Base-by-base conservation (phyloP, 2,797 vertebrate genomes). In the Schizopygopsis malacanthus region DNA sequence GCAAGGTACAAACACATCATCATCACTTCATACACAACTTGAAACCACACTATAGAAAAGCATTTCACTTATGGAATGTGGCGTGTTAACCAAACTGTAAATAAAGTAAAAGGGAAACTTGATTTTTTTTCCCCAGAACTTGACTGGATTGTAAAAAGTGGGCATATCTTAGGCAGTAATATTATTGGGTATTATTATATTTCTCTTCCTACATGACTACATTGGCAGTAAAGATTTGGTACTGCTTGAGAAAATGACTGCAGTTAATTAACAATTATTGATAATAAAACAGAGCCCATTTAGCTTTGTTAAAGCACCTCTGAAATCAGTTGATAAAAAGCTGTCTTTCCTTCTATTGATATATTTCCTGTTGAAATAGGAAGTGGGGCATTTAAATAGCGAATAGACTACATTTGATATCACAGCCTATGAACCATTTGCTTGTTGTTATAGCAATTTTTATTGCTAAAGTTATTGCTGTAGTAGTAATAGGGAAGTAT, bases 1-100 rank as follows among this genome's bases (percentile, higher is more conserved):
- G 97, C 78, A 99, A 99, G 96, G 98, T 99, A 94, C 45, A 59
- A 37, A 61, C 45, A 37, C 43, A 71, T 20, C 1, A n/a, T 33
- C 45, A 63, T n/a, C 43, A 39, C 25, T 8, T 52, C 15, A 69
- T 33, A 43, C 12, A 25, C 33, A 69, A 15, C 2, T 33, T 43
- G 4, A 79, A 10, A 61, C 12, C 12, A 56, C 43, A 37, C 43
- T 47, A 11, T 10, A 13, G 20, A 25, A 61, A 78, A 39, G 33
- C 7, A 15, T 59, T 41, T 41, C 52, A 79, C 54, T 79, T 61
- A 1, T 56, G 39, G 15, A 61, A 61, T 15, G 54, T n/a, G 20
- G 52, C n/a, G 47, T 59, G 59, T 76, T 59, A 59, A 22, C 18
- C 39, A n/a, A 39, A 39, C 20, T 77, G 50, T 77, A 56, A 77